These are phyloP conservation scores for Saccostrea cuccullata DNA, from an alignment of 1,140 invertebrate species.

Conservation along the genomic window DNA sequence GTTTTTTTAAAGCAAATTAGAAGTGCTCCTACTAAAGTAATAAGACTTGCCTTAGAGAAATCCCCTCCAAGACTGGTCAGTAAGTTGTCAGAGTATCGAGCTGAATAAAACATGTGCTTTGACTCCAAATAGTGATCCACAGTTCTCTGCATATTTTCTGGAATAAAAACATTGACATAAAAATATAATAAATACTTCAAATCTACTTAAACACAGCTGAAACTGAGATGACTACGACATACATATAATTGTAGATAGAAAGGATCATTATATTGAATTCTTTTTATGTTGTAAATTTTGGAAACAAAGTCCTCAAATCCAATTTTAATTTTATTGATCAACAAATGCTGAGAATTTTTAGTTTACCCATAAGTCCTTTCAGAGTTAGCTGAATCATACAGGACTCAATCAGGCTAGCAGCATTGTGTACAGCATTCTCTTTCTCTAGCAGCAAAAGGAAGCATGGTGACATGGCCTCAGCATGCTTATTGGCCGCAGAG, in stretches of 20 bases:
- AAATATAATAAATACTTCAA: no score
- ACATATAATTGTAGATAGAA: no score
- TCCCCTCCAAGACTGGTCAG: conserved; percentile 70
- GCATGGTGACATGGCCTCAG: conserved; percentile 63
- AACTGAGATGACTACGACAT: no score
- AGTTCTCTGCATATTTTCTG: conserved; percentile 59
- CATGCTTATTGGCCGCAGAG: conserved; percentile 57
- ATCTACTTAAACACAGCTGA: no score
- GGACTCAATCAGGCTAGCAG: conserved; percentile 72
- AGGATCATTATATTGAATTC: no score
- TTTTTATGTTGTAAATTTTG: no score
- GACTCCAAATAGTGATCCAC: conserved; percentile 57
- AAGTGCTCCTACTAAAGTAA: neutral
- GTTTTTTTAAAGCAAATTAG: neutral
- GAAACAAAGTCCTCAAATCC: no score
- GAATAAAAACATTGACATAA: neutral
- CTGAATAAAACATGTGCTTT: conserved; percentile 71
- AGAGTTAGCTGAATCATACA: conserved; percentile 74
- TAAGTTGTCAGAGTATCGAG: conserved; percentile 66
- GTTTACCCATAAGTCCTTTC: conserved; percentile 66
- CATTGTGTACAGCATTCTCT: conserved; percentile 75
- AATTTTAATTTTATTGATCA: no score
- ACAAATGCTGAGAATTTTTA: no score
- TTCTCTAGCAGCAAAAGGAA: conserved; percentile 71
- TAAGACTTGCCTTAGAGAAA: conserved; percentile 69